phyloP scores from a whole-genome alignment of 2,888 invertebrate species.

The Agrochola macilenta region DNA sequence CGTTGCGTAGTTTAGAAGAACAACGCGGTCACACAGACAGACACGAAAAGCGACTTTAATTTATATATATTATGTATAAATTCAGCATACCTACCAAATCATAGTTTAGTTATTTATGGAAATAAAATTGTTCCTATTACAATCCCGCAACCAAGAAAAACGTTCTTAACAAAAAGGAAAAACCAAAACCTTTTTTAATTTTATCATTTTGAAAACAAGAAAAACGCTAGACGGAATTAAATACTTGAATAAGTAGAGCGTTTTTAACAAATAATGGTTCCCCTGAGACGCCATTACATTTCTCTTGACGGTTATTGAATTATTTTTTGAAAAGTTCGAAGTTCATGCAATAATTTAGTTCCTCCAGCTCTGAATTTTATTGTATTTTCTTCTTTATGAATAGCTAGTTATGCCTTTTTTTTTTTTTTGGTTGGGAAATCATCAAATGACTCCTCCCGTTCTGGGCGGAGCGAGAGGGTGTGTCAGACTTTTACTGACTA shows the following conservation, averaged over 20 bases:
- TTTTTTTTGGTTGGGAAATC: too few relatives aligned
- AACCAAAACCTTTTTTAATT: too few relatives aligned
- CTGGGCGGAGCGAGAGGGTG: too few relatives aligned
- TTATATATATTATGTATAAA: too few relatives aligned
- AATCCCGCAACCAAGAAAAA: not conserved
- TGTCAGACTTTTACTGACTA: too few relatives aligned
- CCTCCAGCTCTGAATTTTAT: not conserved
- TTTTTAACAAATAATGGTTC: constrained; percentile 42
- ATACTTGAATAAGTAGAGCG: not conserved
- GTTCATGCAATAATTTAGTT: not conserved
- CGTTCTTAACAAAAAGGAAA: not conserved
- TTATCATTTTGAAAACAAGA: not conserved
- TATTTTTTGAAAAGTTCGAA: constrained; percentile 27
- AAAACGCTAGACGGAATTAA: not conserved
- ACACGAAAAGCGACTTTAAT: too few relatives aligned
- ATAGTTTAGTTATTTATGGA: not conserved
- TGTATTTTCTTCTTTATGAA: not conserved
- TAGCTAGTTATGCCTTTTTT: too few relatives aligned
- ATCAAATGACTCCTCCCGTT: too few relatives aligned
- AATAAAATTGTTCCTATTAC: not conserved
- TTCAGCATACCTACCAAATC: not conserved
- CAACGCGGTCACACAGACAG: too few relatives aligned
- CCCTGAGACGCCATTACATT: constrained; percentile 36
- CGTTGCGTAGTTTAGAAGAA: too few relatives aligned
- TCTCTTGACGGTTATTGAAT: constrained; percentile 49